phyloP scores from a whole-genome alignment of 2,888 invertebrate genomes.

The Harmothoe impar region DNA sequence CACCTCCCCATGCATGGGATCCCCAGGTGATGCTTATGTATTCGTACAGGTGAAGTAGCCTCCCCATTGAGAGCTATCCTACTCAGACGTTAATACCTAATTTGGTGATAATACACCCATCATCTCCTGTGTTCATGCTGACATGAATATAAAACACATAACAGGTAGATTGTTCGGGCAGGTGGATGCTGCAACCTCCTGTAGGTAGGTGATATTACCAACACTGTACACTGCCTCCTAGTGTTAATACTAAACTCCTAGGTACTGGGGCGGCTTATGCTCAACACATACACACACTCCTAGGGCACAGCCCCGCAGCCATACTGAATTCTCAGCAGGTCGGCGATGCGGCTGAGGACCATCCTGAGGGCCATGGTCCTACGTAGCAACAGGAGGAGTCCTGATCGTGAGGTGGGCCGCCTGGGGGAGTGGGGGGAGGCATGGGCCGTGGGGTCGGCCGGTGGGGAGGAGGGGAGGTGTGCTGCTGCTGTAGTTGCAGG shows the following conservation, averaged over 20 bases:
- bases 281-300: neutral
- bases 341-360: slow-evolving; percentile 55
- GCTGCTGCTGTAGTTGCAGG: neutral
- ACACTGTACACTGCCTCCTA: neutral
- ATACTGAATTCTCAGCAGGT: slow-evolving; percentile 19
- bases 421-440: neutral
- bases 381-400: slow-evolving; percentile 44
- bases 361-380: slow-evolving; percentile 44
- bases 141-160: no score
- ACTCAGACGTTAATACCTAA: no score
- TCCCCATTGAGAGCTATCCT: no score
- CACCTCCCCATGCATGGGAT: no score
- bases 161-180: no score
- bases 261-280: neutral
- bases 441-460: neutral
- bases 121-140: no score
- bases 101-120: no score
- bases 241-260: neutral
- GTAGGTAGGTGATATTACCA: no score
- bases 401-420: slow-evolving; percentile 31
- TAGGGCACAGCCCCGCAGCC: slow-evolving; percentile 27
- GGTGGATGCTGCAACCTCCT: no score
- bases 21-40: no score
- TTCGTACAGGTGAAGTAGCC: no score
- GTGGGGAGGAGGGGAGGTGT: neutral